Evolutionary conservation across 2,888 invertebrate genomes (phyloP).

Genomic region (Callyntrura sp.): DNA sequence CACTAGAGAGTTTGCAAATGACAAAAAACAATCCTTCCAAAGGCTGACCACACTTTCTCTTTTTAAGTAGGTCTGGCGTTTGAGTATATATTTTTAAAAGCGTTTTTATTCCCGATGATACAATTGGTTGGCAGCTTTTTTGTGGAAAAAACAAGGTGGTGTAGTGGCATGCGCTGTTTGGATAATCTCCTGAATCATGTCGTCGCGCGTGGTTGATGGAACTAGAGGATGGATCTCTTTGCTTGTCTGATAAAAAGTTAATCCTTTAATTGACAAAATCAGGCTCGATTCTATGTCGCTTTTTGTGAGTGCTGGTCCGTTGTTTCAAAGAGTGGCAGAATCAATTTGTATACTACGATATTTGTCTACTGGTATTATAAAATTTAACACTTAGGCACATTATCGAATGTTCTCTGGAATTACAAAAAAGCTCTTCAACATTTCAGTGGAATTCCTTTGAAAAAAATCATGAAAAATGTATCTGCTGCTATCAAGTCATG

Average conservation of each 20-base stretch:
- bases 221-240: constrained; percentile 18
- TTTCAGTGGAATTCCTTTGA: neutral
- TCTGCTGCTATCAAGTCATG: neutral
- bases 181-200: constrained; percentile 54
- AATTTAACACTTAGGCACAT: constrained; percentile 30
- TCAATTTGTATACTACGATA: neutral
- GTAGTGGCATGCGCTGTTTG: neutral
- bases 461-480: constrained; percentile 11
- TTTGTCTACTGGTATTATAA: neutral
- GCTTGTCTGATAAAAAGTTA: constrained; percentile 60
- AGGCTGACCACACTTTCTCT: neutral
- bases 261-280: constrained; percentile 61
- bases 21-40: neutral
- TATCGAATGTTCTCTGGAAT: neutral
- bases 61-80: neutral
- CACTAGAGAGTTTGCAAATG: too few relatives aligned
- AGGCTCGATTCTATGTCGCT: neutral
- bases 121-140: neutral
- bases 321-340: neutral
- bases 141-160: constrained; percentile 11
- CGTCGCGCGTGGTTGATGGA: constrained; percentile 24
- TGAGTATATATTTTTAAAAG: neutral
- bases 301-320: neutral
- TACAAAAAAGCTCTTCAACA: neutral
- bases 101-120: neutral